Base-by-base conservation (phyloP, 2,888 invertebrate genomes). In the Mimas tiliae region DNA sequence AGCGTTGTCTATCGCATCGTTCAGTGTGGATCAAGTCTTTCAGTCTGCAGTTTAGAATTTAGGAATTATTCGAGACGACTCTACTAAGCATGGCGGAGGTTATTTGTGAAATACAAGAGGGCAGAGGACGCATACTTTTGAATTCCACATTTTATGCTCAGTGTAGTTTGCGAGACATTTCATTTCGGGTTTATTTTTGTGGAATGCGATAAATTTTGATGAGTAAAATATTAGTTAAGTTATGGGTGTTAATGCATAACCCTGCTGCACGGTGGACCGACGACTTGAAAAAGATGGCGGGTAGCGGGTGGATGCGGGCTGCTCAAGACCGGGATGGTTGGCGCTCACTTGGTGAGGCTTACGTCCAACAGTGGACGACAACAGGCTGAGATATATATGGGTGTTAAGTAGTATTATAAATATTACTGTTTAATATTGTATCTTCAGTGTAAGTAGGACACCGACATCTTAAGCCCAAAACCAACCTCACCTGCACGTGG, bases 61-160 rank as follows among this genome's bases (percentile, higher is more conserved):
- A 55, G 55, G 38, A 34, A 16, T 55, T 55, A 55, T 55, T 55
- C 16, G 55, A 55, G 16, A 55, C 9, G 50, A 50, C 16, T 38
- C 38, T 14, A 21, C 55, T 16, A 55, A 55, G 38, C 9, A 53
- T 16, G 0, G 55, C 55, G n/a, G 27, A 14, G 27, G 55, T 55
- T 55, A 55, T 38, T 55, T 16, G 55, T 34, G 34, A 34, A 55
- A 55, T 55, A 27, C n/a, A 34, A 34, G 55, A 19, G 19, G 50
- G 50, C 19, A 14, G 19, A 9, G 34, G 55, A n/a, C n/a, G 34
- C 33, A 16, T 38, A 38, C 34, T 38, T 55, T 55, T 16, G 1
- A 55, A 55, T 55, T 55, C 34, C 9, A 19, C 50, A 38, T 55
- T 55, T 55, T 38, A 55, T 38, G 16, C 11, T 53, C 33, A n/a